Evolutionary conservation across 2,797 vertebrate species (phyloP).

Genomic region (Nyctalus aviator): DNA sequence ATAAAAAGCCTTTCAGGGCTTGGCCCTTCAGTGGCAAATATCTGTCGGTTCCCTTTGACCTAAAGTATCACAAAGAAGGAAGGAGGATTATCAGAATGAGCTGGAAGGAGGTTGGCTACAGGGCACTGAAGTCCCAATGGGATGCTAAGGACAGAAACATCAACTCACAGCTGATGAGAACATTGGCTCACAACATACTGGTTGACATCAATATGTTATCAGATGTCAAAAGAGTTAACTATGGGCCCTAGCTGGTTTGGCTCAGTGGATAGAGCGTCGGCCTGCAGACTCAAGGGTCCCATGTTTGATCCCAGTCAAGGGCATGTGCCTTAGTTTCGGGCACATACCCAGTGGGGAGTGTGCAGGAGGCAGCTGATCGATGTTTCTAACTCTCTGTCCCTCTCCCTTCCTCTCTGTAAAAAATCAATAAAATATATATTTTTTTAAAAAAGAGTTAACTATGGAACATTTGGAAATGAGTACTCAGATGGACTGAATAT

Average conservation of each 20-base stretch:
- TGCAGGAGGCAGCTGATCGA: too few species aligned
- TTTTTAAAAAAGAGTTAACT: not conserved
- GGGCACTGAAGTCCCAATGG: not conserved
- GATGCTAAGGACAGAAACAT: not conserved
- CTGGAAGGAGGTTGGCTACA: not conserved
- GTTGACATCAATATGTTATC: not conserved
- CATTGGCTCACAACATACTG: not conserved
- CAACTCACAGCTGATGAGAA: not conserved
- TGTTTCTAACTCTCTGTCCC: too few species aligned
- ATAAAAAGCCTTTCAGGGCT: not conserved
- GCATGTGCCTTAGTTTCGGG: too few species aligned
- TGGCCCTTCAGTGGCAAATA: not conserved
- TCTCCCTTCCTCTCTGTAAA: too few species aligned
- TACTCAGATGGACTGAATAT: not conserved
- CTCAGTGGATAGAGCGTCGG: too few species aligned
- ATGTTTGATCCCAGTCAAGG: too few species aligned
- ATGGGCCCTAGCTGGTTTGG: not conserved
- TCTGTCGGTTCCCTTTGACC: not conserved
- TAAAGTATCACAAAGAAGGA: not conserved
- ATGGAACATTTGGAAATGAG: not conserved
- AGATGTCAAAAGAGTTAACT: not conserved
- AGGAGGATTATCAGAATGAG: not conserved
- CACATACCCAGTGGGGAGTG: too few species aligned
- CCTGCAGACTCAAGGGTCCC: too few species aligned
- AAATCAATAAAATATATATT: too few species aligned